Evolutionary conservation across 2,113 vertebrate species (phyloP).

Genomic region (Catagonus wagneri): DNA sequence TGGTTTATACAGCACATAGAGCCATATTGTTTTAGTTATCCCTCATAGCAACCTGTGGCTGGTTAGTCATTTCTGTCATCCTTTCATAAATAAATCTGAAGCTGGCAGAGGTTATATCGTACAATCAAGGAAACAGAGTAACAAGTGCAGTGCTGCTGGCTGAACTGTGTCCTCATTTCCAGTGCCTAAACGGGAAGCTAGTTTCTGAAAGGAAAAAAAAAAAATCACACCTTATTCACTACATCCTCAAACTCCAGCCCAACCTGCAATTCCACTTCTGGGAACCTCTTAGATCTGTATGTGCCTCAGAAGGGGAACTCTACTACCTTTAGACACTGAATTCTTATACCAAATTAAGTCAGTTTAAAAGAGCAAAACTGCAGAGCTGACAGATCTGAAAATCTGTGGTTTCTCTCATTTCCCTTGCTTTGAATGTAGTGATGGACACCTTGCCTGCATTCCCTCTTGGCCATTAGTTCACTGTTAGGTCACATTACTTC

Average conservation of each 20-base stretch:
- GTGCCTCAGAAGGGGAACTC: neutral
- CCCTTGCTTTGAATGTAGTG: neutral
- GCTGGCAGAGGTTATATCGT: neutral
- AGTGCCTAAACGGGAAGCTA: neutral
- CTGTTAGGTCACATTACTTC: neutral
- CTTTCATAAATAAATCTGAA: slow-evolving; percentile 28
- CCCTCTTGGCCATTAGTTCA: neutral
- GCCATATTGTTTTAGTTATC: neutral
- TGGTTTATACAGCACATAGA: neutral
- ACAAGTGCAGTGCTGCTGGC: neutral
- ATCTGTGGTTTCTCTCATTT: neutral
- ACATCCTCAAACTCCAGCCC: neutral
- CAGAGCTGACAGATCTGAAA: neutral
- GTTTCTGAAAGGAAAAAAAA: neutral
- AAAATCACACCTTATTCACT: neutral
- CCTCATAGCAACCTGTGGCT: neutral
- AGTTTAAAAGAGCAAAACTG: neutral
- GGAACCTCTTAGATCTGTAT: neutral
- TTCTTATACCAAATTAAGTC: neutral
- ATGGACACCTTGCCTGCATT: rapidly evolving
- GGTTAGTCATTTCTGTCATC: neutral
- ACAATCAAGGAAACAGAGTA: neutral
- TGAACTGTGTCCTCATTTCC: neutral
- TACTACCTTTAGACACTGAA: neutral
- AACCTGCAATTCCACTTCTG: neutral